A percentile compares a stretch with the other conserved stretches of the same genome.
Evolutionary conservation across 2,113 vertebrate species (phyloP).

Genomic region (Clarias magur): DNA sequence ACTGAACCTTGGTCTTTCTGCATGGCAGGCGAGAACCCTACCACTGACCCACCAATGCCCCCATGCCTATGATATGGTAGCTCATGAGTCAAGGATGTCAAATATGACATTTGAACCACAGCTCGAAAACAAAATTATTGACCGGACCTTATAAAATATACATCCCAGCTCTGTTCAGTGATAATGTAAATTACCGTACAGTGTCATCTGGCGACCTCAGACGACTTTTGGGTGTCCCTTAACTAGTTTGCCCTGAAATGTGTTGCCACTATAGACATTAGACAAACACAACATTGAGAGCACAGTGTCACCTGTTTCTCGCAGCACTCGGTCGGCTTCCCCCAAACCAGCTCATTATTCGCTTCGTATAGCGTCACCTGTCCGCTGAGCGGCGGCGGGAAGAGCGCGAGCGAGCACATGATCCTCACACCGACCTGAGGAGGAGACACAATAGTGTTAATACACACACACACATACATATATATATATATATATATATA

Average conservation of each 20-base stretch:
- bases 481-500: too few relatives aligned
- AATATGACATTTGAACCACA: too few relatives aligned
- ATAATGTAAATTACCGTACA: not conserved
- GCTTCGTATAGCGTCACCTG: slow-evolving; percentile 83
- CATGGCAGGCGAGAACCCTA: too few relatives aligned
- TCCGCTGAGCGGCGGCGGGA: slow-evolving; percentile 78
- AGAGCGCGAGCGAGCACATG: slow-evolving; percentile 85
- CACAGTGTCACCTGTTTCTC: slow-evolving; percentile 72
- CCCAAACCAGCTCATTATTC: slow-evolving; percentile 83
- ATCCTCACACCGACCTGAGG: slow-evolving; percentile 15
- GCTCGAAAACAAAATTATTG: too few relatives aligned
- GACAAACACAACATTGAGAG: too few relatives aligned
- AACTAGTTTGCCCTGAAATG: not conserved
- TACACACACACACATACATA: not conserved
- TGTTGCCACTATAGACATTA: too few relatives aligned
- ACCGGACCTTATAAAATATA: too few relatives aligned
- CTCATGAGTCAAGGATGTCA: too few relatives aligned
- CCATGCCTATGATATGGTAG: too few relatives aligned
- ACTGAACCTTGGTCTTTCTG: too few relatives aligned
- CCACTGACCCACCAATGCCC: too few relatives aligned
- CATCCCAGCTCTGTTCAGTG: not conserved
- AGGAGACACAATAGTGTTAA: not conserved
- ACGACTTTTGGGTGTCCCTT: not conserved
- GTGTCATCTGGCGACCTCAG: not conserved
- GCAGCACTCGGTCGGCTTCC: slow-evolving; percentile 65